These are phyloP conservation scores for Triplophysa rosa DNA, from an alignment of 2,113 vertebrate species.

Conservation along the genomic window DNA sequence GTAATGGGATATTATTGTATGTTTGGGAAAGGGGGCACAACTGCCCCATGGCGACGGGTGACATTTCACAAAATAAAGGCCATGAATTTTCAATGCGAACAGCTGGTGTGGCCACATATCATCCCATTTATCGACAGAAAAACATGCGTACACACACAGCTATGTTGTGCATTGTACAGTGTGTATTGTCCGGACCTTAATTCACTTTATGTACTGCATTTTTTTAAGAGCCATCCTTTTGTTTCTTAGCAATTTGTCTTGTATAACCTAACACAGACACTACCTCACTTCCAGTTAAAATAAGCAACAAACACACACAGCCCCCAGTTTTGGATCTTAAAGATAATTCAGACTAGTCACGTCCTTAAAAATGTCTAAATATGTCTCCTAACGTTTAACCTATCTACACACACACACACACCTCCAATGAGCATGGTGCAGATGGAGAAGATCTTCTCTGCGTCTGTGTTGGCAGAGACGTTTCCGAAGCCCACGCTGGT, in stretches of 20 bases:
- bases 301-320: slow-evolving; percentile 9
- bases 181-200: background rate
- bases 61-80: slow-evolving; percentile 66
- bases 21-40: slow-evolving; percentile 20
- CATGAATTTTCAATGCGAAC: slow-evolving; percentile 53
- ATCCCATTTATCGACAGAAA: slow-evolving; percentile 46
- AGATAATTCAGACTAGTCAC: background rate
- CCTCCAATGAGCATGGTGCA: slow-evolving; percentile 97
- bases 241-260: background rate
- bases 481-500: slow-evolving; percentile 98
- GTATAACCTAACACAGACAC: background rate
- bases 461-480: slow-evolving; percentile 94
- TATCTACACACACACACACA: slow-evolving; percentile 57
- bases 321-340: background rate
- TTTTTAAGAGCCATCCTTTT: background rate
- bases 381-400: slow-evolving; percentile 3
- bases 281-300: background rate
- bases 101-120: slow-evolving; percentile 49
- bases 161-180: background rate
- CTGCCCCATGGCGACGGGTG: slow-evolving; percentile 59
- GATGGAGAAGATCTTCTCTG: slow-evolving; percentile 98
- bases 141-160: slow-evolving; percentile 29
- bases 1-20: slow-evolving; percentile 31
- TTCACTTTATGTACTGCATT: background rate
- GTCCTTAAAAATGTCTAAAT: background rate